Conservation (phyloP, 2,888 invertebrate species). For the Cantharis lateralis region DNA sequence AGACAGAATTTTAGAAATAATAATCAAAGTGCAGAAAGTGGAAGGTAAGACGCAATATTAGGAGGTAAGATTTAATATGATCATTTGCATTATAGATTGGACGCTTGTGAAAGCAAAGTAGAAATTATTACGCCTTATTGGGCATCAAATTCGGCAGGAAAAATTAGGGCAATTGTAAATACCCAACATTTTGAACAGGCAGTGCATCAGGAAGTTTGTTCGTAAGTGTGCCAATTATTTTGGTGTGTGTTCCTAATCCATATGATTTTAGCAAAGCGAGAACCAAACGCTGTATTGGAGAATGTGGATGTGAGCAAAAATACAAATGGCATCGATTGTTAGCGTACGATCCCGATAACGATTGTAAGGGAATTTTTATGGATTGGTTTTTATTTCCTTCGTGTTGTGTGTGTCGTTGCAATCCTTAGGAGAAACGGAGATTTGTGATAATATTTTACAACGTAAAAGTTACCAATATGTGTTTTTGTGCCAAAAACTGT, state of each 20-base stretch:
- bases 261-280: constrained; percentile 70
- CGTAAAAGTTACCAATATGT: constrained; percentile 23
- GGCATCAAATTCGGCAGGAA: constrained; percentile 91
- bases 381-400: constrained; percentile 95
- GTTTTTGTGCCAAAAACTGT: constrained; percentile 24
- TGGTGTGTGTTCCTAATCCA: background rate
- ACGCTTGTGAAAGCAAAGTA: constrained; percentile 89
- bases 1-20: constrained; percentile 61
- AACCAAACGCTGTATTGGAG: constrained; percentile 81
- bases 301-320: constrained; percentile 90
- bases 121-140: constrained; percentile 94
- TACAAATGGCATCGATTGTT: constrained; percentile 85
- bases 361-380: constrained; percentile 91
- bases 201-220: constrained; percentile 92
- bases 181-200: constrained; percentile 95
- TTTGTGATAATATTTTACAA: constrained; percentile 7
- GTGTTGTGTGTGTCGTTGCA: constrained; percentile 83
- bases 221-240: constrained; percentile 63
- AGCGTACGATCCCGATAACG: constrained; percentile 91
- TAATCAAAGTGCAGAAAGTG: constrained; percentile 60
- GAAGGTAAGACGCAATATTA: constrained; percentile 52
- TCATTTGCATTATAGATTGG: constrained; percentile 63
- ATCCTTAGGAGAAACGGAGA: constrained; percentile 38
- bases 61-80: background rate
- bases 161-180: constrained; percentile 89